Conservation (phyloP, 2,797 vertebrate species). For the Enteromius argenteus region DNA sequence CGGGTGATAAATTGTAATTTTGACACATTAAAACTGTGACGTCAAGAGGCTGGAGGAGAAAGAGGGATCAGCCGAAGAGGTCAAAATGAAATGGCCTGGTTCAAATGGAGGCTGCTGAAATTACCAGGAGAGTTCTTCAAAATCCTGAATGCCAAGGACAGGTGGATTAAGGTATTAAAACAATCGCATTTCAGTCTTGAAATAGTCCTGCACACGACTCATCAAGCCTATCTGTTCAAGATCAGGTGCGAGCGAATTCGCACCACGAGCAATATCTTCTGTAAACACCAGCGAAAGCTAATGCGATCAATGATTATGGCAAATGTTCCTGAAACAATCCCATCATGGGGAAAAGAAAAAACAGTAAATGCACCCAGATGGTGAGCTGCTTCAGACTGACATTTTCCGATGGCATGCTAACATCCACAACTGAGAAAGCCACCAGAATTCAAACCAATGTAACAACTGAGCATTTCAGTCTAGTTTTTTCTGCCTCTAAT, state of each 20-base stretch:
- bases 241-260: constrained; percentile 79
- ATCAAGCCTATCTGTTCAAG: constrained; percentile 78
- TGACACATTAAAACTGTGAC: constrained; percentile 41
- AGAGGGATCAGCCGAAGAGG: constrained; percentile 33
- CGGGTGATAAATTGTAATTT: constrained; percentile 50
- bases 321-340: constrained; percentile 74
- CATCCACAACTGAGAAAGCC: constrained; percentile 45
- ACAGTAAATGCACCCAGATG: constrained; percentile 66
- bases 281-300: constrained; percentile 61
- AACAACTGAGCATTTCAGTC: constrained; percentile 49
- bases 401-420: constrained; percentile 38
- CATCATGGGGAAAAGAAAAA: constrained; percentile 67
- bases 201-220: constrained; percentile 83
- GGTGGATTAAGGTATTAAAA: constrained; percentile 89
- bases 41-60: constrained; percentile 33
- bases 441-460: constrained; percentile 62
- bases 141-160: constrained; percentile 86
- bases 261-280: constrained; percentile 66
- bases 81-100: constrained; percentile 42
- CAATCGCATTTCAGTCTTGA: constrained; percentile 88
- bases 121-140: constrained; percentile 82
- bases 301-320: constrained; percentile 78
- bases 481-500: constrained; percentile 70
- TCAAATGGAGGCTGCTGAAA: constrained; percentile 77
- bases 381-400: constrained; percentile 37